Base-by-base conservation (phyloP, 2,113 vertebrate genomes). In the Lamprologus callipterus region DNA sequence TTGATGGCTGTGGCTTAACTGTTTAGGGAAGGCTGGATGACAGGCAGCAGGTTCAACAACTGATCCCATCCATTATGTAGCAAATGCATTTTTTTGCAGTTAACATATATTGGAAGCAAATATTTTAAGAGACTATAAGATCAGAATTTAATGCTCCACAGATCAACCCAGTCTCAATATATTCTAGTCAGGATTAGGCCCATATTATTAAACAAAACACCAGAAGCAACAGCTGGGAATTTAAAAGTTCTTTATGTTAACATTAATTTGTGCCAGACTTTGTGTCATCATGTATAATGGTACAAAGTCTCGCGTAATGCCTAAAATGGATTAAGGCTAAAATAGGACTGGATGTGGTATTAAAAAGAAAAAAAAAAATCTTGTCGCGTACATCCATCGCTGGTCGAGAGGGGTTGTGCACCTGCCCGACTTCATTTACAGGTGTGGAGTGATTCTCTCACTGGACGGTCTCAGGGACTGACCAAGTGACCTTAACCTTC, bases 401-500 rank as follows among this genome's bases (percentile, higher is more conserved):
- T 89, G 78, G 88, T 90, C 11, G 11, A 91, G 89, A 89, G 87
- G 94, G 89, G 93, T 94, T 91, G 80, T 94, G 96, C 96, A 97
- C 96, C 96, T 97, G 96, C 95, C 93, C 81, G 84, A 90, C 93
- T 97, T 97, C 96, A 97, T 97, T 97, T 96, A 92, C 94, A 95
- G 93, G 95, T 96, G 96, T 94, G 85, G 96, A 97, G 92, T 95
- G 96, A 95, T 96, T 95, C 95, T 96, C 96, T 97, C 96, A 96
- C 87, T 95, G 85, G 91, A 91, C 51, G 86, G 94, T 94, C 94
- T 90, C 95, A 94, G 94, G 94, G 95, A 96, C 94, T 96, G 96
- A 96, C 96, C 96, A 96, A 94, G 95, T 95, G 95, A 96, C 96
- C 95, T 96, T 96, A 96, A 96, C 95, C 95, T 94, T 92, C 93